These are phyloP conservation scores for Chaetodon trifasciatus DNA, from an alignment of 2,797 vertebrate species.

Conservation along the genomic window DNA sequence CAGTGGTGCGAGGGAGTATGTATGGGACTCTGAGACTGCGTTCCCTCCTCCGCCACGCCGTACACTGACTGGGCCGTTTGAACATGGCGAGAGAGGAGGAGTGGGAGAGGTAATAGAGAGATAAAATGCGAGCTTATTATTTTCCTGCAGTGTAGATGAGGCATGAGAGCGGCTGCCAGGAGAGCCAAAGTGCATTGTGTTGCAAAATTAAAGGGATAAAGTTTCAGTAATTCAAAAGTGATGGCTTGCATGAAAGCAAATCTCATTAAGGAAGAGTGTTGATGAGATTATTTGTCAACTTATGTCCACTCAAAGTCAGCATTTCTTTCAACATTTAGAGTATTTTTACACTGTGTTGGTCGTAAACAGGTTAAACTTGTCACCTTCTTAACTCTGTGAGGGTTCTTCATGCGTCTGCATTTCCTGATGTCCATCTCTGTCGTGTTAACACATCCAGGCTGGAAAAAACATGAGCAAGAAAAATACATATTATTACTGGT, in stretches of 20 bases:
- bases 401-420: conserved; percentile 97
- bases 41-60: conserved; percentile 91
- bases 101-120: background rate
- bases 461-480: conserved; percentile 22
- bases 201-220: conserved; percentile 4
- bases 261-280: background rate
- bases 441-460: conserved; percentile 99
- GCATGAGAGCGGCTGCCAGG: background rate
- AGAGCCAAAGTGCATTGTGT: background rate
- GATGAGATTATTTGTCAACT: background rate
- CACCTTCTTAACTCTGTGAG: conserved; percentile 96
- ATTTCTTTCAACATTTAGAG: background rate
- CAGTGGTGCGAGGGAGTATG: conserved; percentile 89
- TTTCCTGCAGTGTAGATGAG: background rate
- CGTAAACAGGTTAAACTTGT: background rate
- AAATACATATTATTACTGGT: background rate
- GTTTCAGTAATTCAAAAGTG: background rate
- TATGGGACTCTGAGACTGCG: conserved; percentile 92
- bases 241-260: background rate
- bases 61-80: conserved; percentile 91
- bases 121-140: background rate
- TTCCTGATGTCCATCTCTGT: conserved; percentile 99
- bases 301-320: background rate
- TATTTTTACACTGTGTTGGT: background rate
- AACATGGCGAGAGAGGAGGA: conserved; percentile 6